Evolutionary conservation across 30 jellyfish, hydroid and myxozoan genomes (phyloP).

Genomic region (Catostylus mosaicus): DNA sequence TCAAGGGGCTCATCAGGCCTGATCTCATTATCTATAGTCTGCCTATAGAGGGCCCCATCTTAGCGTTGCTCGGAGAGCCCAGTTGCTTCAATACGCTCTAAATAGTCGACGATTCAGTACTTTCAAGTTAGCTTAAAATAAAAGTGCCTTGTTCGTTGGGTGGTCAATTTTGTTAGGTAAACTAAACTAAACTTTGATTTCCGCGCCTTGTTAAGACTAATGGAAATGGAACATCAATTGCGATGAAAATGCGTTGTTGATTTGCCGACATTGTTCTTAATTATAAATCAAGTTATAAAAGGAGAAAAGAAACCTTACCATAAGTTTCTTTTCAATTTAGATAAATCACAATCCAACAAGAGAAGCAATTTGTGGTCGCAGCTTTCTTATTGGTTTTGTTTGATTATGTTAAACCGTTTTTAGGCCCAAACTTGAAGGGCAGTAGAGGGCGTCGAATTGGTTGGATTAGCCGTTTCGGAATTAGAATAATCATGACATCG

Average conservation of each 20-base stretch:
- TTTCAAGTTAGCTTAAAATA: too few relatives aligned
- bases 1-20: too few relatives aligned
- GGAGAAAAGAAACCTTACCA: neutral
- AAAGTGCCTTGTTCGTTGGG: conserved; percentile 1
- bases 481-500: neutral
- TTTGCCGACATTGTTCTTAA: conserved; percentile 36
- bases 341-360: conserved; percentile 6
- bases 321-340: conserved; percentile 25
- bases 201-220: conserved; percentile 12
- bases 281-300: conserved; percentile 13
- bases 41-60: too few relatives aligned
- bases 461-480: neutral
- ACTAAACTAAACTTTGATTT: neutral
- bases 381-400: neutral
- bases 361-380: conserved; percentile 19
- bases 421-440: conserved; percentile 5
- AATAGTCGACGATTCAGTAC: too few relatives aligned
- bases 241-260: conserved; percentile 7
- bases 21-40: too few relatives aligned
- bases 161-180: conserved; percentile 1
- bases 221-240: neutral
- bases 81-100: too few relatives aligned
- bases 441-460: neutral
- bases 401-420: neutral
- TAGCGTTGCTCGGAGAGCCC: too few relatives aligned